Evolutionary conservation across 2,113 vertebrate species (phyloP).

Genomic region (Panurus biarmicus): DNA sequence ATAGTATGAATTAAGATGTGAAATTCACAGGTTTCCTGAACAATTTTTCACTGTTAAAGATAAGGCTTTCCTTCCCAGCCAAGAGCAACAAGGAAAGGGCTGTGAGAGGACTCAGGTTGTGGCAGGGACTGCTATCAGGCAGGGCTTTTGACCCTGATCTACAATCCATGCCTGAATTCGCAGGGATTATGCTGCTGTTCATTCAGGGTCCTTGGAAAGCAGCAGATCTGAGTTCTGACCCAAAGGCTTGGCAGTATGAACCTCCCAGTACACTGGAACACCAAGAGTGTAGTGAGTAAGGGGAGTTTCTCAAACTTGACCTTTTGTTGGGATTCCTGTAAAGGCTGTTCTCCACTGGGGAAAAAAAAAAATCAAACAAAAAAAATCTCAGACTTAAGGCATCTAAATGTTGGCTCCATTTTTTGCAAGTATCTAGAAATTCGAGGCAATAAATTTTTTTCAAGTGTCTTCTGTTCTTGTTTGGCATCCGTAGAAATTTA

Average conservation of each 20-base stretch:
- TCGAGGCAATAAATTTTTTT: background rate
- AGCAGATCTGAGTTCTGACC: background rate
- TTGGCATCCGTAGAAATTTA: background rate
- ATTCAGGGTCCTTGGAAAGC: background rate
- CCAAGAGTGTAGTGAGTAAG: background rate
- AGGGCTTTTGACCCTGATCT: background rate
- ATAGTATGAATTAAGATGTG: background rate
- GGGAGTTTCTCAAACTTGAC: background rate
- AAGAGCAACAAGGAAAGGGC: background rate
- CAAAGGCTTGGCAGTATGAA: background rate
- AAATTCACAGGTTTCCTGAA: background rate
- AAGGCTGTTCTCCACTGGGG: background rate
- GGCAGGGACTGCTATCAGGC: background rate
- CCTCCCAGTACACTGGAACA: background rate
- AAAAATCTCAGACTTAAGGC: background rate
- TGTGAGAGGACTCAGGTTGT: background rate
- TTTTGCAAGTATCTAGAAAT: background rate
- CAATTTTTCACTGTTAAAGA: background rate
- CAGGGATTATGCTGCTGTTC: background rate
- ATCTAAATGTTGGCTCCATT: background rate
- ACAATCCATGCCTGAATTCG: rapidly evolving
- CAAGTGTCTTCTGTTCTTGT: background rate
- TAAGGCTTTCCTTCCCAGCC: background rate
- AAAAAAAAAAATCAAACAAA: background rate
- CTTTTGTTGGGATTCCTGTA: background rate